Evolutionary conservation across 2,113 vertebrate species (phyloP).

Genomic region (Nothoprocta pentlandii): DNA sequence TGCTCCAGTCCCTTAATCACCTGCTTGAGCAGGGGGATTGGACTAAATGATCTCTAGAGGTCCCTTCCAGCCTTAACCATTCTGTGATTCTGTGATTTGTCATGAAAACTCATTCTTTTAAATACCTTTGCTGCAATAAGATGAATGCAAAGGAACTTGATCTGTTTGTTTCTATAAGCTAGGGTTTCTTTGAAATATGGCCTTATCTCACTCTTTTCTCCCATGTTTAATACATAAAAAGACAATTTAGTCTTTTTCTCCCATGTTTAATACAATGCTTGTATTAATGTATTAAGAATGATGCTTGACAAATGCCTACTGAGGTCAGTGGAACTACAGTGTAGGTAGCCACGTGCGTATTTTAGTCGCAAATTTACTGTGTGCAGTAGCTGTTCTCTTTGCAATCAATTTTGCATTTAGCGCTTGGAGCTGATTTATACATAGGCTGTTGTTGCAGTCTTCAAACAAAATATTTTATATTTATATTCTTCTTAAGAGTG

Average conservation of each 20-base stretch:
- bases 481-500: conserved; percentile 33
- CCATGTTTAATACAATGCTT: not conserved
- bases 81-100: not conserved
- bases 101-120: not conserved
- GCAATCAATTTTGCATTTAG: conserved; percentile 11
- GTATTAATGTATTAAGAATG: not conserved
- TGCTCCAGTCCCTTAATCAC: no score
- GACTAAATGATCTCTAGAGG: no score
- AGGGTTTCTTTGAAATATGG: not conserved
- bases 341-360: not conserved
- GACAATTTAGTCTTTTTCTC: not conserved
- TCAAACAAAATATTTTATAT: conserved; percentile 19
- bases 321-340: not conserved
- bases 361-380: not conserved
- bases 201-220: not conserved
- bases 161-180: not conserved
- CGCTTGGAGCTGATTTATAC: conserved; percentile 26
- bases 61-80: no score
- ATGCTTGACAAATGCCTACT: not conserved
- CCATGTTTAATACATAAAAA: not conserved
- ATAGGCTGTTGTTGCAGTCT: not conserved
- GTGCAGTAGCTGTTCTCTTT: not conserved
- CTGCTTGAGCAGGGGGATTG: no score
- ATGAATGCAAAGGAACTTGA: not conserved
- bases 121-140: not conserved